Percentiles rank a stretch among this genome's conserved stretches.
These are phyloP conservation scores for Coluber constrictor DNA, from an alignment of 2,797 vertebrate species.

Conservation along the genomic window DNA sequence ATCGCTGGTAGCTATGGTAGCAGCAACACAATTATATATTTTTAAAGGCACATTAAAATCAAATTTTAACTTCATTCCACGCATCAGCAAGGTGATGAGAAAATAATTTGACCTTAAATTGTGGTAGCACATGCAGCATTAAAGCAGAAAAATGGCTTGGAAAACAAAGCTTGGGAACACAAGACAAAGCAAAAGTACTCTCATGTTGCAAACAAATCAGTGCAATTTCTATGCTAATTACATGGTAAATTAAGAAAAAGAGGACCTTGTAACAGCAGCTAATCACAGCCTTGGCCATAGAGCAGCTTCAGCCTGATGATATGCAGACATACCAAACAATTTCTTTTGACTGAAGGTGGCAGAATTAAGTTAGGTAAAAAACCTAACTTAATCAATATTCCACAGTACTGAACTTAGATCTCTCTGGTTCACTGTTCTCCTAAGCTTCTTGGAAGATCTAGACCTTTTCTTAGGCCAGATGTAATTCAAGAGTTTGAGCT, in stretches of 20 bases:
- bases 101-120: conserved; percentile 48
- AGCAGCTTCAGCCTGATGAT: conserved; percentile 67
- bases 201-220: conserved; percentile 9
- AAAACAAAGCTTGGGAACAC: neutral
- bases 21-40: conserved; percentile 14
- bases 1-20: neutral
- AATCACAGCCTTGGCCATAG: conserved; percentile 68
- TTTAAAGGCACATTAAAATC: conserved; percentile 40
- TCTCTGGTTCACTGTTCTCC: neutral
- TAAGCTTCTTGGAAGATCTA: neutral
- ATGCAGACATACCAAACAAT: conserved; percentile 68
- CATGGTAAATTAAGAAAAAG: neutral
- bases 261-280: conserved; percentile 61
- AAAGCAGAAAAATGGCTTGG: neutral
- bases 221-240: neutral
- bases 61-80: conserved; percentile 36
- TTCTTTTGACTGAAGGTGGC: conserved; percentile 77
- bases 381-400: neutral
- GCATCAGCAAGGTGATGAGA: conserved; percentile 36
- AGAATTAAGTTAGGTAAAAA: conserved; percentile 67
- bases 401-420: neutral
- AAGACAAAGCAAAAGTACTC: neutral
- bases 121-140: conserved; percentile 23
- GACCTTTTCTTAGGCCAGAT: neutral
- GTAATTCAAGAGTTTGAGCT: neutral